Conservation (phyloP, 2,113 vertebrate species). For the Poeciliopsis turrubarensis region DNA sequence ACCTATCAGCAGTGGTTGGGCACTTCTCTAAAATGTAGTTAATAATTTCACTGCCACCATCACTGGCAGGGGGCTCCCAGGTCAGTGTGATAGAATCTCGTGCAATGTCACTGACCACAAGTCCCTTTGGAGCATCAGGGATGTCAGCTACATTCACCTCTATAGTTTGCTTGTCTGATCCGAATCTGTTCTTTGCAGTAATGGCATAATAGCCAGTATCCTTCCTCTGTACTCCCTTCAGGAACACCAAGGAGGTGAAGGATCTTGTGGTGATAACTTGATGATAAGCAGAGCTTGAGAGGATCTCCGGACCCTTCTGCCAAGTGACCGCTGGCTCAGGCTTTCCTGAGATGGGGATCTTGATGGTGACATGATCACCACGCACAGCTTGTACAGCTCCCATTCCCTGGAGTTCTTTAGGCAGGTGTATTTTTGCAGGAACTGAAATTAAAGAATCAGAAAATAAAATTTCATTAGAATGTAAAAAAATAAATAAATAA, state of each 20-base stretch:
- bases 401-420: constrained; percentile 97
- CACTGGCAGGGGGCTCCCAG: constrained; percentile 91
- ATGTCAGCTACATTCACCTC: constrained; percentile 96
- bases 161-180: constrained; percentile 96
- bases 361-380: constrained; percentile 93
- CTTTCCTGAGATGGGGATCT: constrained; percentile 97
- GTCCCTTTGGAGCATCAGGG: constrained; percentile 90
- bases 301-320: constrained; percentile 98
- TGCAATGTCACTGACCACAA: constrained; percentile 88
- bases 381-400: constrained; percentile 93
- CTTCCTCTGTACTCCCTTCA: constrained; percentile 92
- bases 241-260: constrained; percentile 97
- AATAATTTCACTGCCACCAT: constrained; percentile 92
- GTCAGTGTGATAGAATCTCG: constrained; percentile 94
- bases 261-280: constrained; percentile 98
- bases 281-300: constrained; percentile 91
- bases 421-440: constrained; percentile 95
- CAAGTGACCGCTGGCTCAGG: constrained; percentile 93
- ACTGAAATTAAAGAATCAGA: constrained; percentile 78
- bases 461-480: background rate
- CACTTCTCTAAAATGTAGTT: constrained; percentile 96
- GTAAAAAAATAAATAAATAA: background rate
- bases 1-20: constrained; percentile 91
- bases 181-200: constrained; percentile 98
- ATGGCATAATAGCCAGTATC: constrained; percentile 96